Evolutionary conservation across 1,140 invertebrate genomes (phyloP).

Genomic region (Holotrichia oblita): DNA sequence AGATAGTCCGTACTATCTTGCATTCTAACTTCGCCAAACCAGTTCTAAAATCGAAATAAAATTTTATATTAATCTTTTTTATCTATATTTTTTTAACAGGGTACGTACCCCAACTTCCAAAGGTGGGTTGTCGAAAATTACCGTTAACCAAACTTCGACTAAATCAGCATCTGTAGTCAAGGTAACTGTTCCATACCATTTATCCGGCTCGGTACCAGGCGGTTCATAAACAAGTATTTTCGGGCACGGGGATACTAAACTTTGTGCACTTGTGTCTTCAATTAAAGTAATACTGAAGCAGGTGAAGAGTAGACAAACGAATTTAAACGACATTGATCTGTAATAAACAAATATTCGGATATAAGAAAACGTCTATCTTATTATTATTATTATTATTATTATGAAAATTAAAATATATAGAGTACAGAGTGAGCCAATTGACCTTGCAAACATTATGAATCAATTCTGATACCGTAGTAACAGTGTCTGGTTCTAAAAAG

Average conservation of each 20-base stretch:
- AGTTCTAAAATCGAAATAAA: constrained; percentile 55
- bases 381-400: too few species aligned
- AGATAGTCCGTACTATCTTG: constrained; percentile 57
- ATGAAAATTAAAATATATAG: too few species aligned
- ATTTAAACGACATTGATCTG: background rate
- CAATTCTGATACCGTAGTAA: too few species aligned
- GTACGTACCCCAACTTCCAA: constrained; percentile 54
- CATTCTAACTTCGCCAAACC: constrained; percentile 58
- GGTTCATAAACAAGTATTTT: constrained; percentile 61
- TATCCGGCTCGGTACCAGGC: constrained; percentile 53
- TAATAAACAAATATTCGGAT: too few species aligned
- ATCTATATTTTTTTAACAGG: background rate
- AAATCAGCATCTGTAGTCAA: constrained; percentile 49
- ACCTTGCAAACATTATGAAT: too few species aligned
- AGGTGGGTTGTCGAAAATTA: constrained; percentile 52
- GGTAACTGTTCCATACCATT: constrained; percentile 57
- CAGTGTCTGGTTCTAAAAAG: too few species aligned
- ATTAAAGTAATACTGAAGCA: background rate
- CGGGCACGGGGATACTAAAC: constrained; percentile 59
- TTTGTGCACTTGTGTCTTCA: background rate
- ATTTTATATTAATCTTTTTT: too few species aligned
- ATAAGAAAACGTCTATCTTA: too few species aligned
- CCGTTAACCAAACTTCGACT: constrained; percentile 51
- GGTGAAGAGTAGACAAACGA: background rate
- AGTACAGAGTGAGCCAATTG: too few species aligned